phyloP scores from a whole-genome alignment of 1,140 invertebrate genomes.

The Drosophila watanabei region DNA sequence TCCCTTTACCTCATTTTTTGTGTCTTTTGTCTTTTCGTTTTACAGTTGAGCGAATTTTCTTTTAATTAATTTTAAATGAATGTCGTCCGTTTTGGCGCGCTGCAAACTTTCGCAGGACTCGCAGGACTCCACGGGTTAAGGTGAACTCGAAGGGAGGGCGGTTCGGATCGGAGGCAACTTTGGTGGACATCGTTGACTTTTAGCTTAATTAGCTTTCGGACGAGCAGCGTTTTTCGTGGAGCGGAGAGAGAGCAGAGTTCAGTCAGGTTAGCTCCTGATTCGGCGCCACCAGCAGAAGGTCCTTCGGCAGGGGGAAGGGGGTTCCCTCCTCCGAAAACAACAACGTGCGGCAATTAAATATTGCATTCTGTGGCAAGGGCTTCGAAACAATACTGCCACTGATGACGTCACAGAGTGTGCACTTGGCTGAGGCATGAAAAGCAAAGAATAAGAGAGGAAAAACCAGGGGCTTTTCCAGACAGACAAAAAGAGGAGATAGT shows the following conservation, averaged over 20 bases:
- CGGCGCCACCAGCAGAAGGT: slow-evolving; percentile 14
- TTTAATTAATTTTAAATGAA: slow-evolving; percentile 84
- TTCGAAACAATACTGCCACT: slow-evolving; percentile 64
- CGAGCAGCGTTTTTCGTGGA: slow-evolving; percentile 43
- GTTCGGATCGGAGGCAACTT: slow-evolving; percentile 13
- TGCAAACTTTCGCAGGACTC: slow-evolving; percentile 72
- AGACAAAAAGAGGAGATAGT: neutral
- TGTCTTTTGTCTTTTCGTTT: slow-evolving; percentile 79
- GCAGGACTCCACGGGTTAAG: slow-evolving; percentile 1
- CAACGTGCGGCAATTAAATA: slow-evolving; percentile 74
- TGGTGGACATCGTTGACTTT: slow-evolving; percentile 73
- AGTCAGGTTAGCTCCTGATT: slow-evolving; percentile 42
- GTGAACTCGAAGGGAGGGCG: neutral
- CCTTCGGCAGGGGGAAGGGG: neutral
- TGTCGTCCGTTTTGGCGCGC: slow-evolving; percentile 76
- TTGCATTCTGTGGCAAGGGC: slow-evolving; percentile 60
- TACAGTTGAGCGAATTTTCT: slow-evolving; percentile 83
- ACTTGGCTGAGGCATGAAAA: neutral
- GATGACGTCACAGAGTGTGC: slow-evolving; percentile 42
- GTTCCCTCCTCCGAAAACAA: slow-evolving; percentile 1
- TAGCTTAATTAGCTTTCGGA: slow-evolving; percentile 82
- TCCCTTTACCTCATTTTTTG: slow-evolving; percentile 42
- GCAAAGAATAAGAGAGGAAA: slow-evolving; percentile 6
- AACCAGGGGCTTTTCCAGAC: neutral
- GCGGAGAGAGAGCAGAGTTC: slow-evolving; percentile 36